Evolutionary conservation across 2,797 vertebrate genomes (phyloP).

Genomic region (Falco biarmicus): DNA sequence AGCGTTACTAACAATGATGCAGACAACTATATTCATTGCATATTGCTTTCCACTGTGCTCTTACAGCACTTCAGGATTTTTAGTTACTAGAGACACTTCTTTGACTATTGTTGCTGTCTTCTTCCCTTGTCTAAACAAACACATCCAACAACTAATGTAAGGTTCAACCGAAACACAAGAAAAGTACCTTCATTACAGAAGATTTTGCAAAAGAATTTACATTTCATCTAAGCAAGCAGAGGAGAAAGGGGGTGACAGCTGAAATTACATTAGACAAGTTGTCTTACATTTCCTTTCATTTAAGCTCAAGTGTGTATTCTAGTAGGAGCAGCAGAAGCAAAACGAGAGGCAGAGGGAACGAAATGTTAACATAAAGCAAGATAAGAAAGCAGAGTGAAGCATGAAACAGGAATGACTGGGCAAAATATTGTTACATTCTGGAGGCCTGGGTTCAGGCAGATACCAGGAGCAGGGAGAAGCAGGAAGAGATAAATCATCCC

Average conservation of each 20-base stretch:
- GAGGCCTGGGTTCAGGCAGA: slow-evolving; percentile 9
- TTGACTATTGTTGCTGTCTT: not conserved
- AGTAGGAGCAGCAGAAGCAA: not conserved
- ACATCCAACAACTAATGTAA: not conserved
- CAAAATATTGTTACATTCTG: slow-evolving; percentile 1
- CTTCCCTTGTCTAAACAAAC: not conserved
- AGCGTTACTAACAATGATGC: not conserved
- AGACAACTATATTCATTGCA: not conserved
- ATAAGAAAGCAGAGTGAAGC: slow-evolving; percentile 19
- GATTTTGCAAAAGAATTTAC: not conserved
- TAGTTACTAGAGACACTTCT: not conserved
- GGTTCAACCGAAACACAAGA: not conserved
- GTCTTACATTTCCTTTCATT: not conserved
- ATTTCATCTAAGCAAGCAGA: not conserved
- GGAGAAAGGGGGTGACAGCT: not conserved
- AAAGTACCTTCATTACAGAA: not conserved
- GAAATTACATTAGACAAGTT: not conserved
- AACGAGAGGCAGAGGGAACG: not conserved
- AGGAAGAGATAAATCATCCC: slow-evolving; percentile 56
- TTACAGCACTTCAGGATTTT: not conserved
- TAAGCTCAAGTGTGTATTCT: not conserved
- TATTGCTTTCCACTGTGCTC: not conserved
- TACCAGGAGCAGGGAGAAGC: not conserved
- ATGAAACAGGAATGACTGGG: not conserved
- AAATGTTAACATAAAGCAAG: slow-evolving; percentile 22